Evolutionary conservation across 2,113 vertebrate genomes (phyloP), one percentile per base, ranked within the genome.

Genomic region (Sinocyclocheilus maitianheensis): DNA sequence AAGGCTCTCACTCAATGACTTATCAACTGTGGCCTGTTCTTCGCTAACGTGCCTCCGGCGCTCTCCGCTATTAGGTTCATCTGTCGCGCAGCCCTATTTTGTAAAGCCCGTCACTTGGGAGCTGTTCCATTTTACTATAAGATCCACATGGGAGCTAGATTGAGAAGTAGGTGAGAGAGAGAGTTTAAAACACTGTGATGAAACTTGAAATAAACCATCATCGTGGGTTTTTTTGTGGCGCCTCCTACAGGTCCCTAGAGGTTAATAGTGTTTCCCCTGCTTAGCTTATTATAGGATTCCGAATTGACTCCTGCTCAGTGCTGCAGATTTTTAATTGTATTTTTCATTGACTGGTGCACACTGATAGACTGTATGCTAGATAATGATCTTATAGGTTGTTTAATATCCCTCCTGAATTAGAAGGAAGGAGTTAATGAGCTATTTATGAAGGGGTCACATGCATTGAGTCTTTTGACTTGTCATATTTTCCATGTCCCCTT

Each of bases 51-150:
- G 88, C 78, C 65, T 72, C 84, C 22, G 89, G 91, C 86, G 58
- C 78, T 85, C 83, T 48, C 87, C 91, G 84, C 89, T 90, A 89
- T 86, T 87, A 88, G 87, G 86, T 87, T 81, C 86, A 78, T 58
- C 37, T 69, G 71, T 90, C 87, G 88, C 90, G 88, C 84, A 91
- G 90, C 90, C 92, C 91, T 91, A 88, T 92, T 93, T 93, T 90
- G 90, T 92, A 90, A 87, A 76, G 75, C 87, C 87, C 83, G 62
- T 89, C 90, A 88, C 91, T 85, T 75, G 92, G 92, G 93, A 93
- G 51, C 67, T 94, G 93, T 84, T 93, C 93, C 92, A 92, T 93
- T 94, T 94, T 92, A 85, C 77, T 90, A 90, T 88, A 48, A 55
- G 24, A 40, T 92, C 88, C 91, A 91, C 90, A 85, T 89, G 92